Conservation (phyloP, 37 sponge, comb jelly and placozoan genomes). For the Theonella swinhoei region DNA sequence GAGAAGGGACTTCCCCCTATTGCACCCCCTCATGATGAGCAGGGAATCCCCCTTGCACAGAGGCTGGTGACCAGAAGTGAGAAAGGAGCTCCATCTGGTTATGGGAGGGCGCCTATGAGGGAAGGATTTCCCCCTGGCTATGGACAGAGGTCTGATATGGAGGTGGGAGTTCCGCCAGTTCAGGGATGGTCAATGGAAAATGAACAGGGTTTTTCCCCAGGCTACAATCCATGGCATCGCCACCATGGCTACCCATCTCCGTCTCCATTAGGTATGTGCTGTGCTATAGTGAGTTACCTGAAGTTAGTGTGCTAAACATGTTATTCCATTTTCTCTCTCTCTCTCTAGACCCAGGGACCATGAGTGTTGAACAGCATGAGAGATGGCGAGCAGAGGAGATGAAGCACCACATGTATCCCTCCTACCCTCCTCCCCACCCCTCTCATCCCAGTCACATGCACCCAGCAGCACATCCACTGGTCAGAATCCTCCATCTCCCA, state of each 20-base stretch:
- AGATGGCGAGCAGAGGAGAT: slow-evolving; percentile 1
- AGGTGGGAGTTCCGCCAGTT: background rate
- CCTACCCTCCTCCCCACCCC: slow-evolving; percentile 14
- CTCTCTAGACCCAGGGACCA: background rate
- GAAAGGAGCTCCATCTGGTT: background rate
- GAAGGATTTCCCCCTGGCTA: background rate
- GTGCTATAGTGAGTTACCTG: no score
- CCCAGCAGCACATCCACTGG: background rate
- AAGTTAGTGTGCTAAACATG: no score
- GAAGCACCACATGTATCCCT: background rate
- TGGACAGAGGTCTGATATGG: background rate
- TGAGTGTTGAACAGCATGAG: background rate
- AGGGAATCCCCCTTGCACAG: background rate
- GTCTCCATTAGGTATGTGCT: no score
- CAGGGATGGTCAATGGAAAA: no score
- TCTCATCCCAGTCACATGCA: no score
- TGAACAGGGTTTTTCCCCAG: background rate
- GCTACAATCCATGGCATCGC: background rate
- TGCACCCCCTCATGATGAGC: background rate
- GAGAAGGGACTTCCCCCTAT: background rate
- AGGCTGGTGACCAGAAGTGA: background rate
- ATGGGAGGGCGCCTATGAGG: background rate
- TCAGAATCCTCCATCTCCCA: background rate
- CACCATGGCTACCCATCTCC: slow-evolving; percentile 10
- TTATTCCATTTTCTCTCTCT: background rate